These are phyloP conservation scores for Venusia cambrica DNA, from an alignment of 2,888 invertebrate genomes.

Conservation along the genomic window DNA sequence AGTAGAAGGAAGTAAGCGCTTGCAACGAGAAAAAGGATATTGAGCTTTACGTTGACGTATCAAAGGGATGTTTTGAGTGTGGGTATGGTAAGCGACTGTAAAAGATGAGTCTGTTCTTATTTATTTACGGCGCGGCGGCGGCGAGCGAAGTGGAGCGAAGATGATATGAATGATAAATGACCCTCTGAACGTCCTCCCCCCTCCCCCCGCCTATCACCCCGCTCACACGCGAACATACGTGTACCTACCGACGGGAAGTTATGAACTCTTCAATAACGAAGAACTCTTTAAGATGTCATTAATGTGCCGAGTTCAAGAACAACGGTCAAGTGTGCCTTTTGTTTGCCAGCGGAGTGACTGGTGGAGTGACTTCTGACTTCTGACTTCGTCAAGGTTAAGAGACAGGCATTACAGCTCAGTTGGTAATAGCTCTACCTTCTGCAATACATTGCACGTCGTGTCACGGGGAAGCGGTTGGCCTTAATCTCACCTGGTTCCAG, in stretches of 20 bases:
- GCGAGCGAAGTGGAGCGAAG: conserved; percentile 82
- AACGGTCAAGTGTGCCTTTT: conserved; percentile 17
- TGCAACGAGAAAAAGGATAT: conserved; percentile 25
- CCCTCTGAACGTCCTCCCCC: conserved; percentile 61
- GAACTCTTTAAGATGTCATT: conserved; percentile 52
- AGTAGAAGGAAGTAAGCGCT: conserved; percentile 38
- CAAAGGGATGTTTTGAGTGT: conserved; percentile 31
- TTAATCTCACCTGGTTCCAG: too few species aligned
- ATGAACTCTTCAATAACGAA: conserved; percentile 57
- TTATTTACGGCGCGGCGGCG: conserved; percentile 81
- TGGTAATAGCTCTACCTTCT: too few species aligned
- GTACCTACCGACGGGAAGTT: conserved; percentile 59
- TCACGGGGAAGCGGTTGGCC: too few species aligned
- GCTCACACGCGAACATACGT: conserved; percentile 74
- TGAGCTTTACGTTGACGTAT: conserved; percentile 26
- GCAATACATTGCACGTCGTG: too few species aligned
- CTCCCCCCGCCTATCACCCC: conserved; percentile 39
- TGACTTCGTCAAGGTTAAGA: conserved; percentile 3
- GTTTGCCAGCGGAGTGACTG: conserved; percentile 17
- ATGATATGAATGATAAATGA: conserved; percentile 82
- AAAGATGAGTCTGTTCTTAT: conserved; percentile 81
- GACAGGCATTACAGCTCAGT: too few species aligned
- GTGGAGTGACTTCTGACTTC: conserved; percentile 12
- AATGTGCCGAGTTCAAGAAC: conserved; percentile 30
- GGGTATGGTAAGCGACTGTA: conserved; percentile 56